A percentile compares a stretch with the other conserved stretches of the same genome.
phyloP scores from a whole-genome alignment of 1,140 invertebrate genomes.

The Brachionus asplanchnoidis region DNA sequence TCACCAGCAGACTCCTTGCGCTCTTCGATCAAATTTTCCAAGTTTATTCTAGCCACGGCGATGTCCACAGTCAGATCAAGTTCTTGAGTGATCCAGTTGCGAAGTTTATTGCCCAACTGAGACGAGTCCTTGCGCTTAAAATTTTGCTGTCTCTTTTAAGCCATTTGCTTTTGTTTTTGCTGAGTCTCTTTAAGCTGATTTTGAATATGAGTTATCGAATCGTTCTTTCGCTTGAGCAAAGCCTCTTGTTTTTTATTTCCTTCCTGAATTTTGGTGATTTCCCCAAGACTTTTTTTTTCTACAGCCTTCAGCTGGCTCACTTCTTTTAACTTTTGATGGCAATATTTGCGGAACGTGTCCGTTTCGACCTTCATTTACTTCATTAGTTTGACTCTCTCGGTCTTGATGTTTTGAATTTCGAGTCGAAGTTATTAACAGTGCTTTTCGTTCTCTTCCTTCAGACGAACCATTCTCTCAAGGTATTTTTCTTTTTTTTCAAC shows the following conservation, averaged over 20 bases:
- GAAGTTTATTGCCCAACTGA: too few relatives aligned
- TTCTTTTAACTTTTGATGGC: constrained; percentile 71
- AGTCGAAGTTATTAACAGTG: constrained; percentile 68
- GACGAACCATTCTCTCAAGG: constrained; percentile 69
- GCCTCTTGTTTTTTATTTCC: constrained; percentile 72
- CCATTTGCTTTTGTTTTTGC: constrained; percentile 58
- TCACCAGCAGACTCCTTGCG: constrained; percentile 56
- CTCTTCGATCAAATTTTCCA: constrained; percentile 71
- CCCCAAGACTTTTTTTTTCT: constrained; percentile 72
- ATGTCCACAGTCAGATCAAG: too few relatives aligned
- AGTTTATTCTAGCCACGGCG: constrained; percentile 68
- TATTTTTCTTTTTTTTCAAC: constrained; percentile 69
- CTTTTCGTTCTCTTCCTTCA: constrained; percentile 74
- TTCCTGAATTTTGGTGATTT: constrained; percentile 72
- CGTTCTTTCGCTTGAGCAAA: constrained; percentile 77
- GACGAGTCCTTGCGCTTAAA: too few relatives aligned
- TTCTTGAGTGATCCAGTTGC: too few relatives aligned
- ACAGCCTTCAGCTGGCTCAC: constrained; percentile 68
- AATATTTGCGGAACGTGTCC: too few relatives aligned
- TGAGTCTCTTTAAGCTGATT: constrained; percentile 65
- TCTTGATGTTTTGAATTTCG: constrained; percentile 73
- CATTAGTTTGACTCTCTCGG: constrained; percentile 73
- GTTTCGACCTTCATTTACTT: constrained; percentile 76
- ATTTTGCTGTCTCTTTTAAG: too few relatives aligned
- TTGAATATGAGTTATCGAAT: constrained; percentile 71